Evolutionary conservation across 2,888 invertebrate genomes (phyloP).

Genomic region (Oscheius myriophilus): DNA sequence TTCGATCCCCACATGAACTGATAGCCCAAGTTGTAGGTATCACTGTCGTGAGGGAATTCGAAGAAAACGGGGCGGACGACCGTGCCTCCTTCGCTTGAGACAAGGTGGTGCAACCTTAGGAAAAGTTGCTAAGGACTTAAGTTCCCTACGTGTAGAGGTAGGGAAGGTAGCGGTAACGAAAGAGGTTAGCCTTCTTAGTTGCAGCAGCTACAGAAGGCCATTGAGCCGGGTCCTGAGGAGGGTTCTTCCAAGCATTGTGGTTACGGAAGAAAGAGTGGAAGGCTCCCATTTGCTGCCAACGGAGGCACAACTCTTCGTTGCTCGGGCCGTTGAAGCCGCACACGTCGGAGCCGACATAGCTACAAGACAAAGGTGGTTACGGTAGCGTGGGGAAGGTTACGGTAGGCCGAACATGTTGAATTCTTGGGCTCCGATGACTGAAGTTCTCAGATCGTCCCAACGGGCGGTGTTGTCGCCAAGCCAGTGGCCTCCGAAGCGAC

Average conservation of each 20-base stretch:
- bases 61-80: constrained; percentile 65
- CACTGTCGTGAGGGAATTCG: constrained; percentile 59
- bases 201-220: constrained; percentile 67
- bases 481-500: constrained; percentile 79
- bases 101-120: constrained; percentile 57
- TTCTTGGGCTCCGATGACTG: constrained; percentile 59
- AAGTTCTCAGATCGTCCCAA: constrained; percentile 80
- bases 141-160: constrained; percentile 59
- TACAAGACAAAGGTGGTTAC: constrained; percentile 23
- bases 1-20: constrained; percentile 68
- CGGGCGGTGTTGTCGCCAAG: constrained; percentile 83
- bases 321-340: constrained; percentile 73
- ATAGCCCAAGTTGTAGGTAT: constrained; percentile 52
- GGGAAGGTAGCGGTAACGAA: constrained; percentile 65
- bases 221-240: constrained; percentile 65
- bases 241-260: constrained; percentile 61
- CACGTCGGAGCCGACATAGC: constrained; percentile 72
- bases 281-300: constrained; percentile 75
- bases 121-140: background rate
- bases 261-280: constrained; percentile 69
- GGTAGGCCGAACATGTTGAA: constrained; percentile 58
- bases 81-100: constrained; percentile 57
- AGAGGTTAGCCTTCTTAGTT: constrained; percentile 62
- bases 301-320: constrained; percentile 75
- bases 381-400: constrained; percentile 30